Percentiles rank a stretch among this genome's conserved stretches.
Evolutionary conservation across 2,888 invertebrate species (phyloP).

Genomic region (Tetheella fluctuosa): DNA sequence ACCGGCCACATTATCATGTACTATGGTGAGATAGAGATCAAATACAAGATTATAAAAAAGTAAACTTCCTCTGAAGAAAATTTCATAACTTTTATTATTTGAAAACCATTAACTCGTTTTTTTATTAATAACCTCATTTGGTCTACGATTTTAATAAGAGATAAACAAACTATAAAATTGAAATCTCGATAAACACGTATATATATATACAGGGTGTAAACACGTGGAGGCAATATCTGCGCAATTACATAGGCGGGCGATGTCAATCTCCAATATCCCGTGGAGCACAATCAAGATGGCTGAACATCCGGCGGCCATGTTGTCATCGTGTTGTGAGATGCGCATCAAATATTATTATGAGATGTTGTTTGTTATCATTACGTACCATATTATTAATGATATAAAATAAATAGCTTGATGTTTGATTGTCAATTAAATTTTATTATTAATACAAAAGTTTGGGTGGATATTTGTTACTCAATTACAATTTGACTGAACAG

Average conservation of each 20-base stretch:
- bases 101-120: too few relatives aligned
- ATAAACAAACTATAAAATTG: not conserved
- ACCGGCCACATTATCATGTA: too few relatives aligned
- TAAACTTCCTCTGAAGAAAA: too few relatives aligned
- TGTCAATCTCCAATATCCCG: conserved; percentile 55
- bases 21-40: too few relatives aligned
- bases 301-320: conserved; percentile 65
- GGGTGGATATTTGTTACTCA: too few relatives aligned
- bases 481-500: too few relatives aligned
- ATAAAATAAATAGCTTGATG: not conserved
- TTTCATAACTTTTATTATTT: too few relatives aligned
- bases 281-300: conserved; percentile 72
- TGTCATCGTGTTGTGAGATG: conserved; percentile 40
- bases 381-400: not conserved
- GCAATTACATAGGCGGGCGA: conserved; percentile 52
- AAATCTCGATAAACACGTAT: not conserved
- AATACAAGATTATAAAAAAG: too few relatives aligned
- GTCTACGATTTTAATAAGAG: not conserved
- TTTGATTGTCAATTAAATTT: too few relatives aligned
- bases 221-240: conserved; percentile 54
- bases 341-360: not conserved
- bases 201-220: conserved; percentile 32
- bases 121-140: not conserved
- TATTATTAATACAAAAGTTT: too few relatives aligned
- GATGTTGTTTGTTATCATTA: not conserved